phyloP scores from a whole-genome alignment of 1,140 invertebrate genomes.

The Sycophila sp. region DNA sequence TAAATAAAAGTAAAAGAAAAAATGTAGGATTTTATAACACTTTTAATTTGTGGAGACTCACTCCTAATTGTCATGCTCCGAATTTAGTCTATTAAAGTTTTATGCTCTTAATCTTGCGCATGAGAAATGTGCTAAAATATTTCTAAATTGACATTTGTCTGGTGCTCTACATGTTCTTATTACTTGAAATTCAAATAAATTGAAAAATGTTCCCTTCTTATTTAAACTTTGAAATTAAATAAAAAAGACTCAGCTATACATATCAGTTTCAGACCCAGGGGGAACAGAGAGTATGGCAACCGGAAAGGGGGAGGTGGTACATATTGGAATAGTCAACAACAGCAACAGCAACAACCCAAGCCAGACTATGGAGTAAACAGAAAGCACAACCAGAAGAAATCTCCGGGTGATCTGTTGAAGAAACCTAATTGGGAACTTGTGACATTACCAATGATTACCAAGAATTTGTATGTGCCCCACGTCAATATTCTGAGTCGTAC shows the following conservation, averaged over 20 bases:
- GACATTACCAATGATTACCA: slow-evolving; percentile 84
- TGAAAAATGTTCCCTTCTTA: too few relatives aligned
- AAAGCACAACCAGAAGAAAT: slow-evolving; percentile 67
- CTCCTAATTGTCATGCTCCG: too few relatives aligned
- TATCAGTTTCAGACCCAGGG: slow-evolving; percentile 57
- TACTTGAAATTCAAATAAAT: too few relatives aligned
- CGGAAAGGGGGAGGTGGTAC: slow-evolving; percentile 51
- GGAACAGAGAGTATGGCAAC: slow-evolving; percentile 58
- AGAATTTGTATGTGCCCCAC: slow-evolving; percentile 92
- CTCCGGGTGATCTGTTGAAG: slow-evolving; percentile 80
- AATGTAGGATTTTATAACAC: too few relatives aligned
- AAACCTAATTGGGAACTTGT: slow-evolving; percentile 87
- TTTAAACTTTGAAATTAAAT: too few relatives aligned
- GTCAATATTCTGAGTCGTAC: slow-evolving; percentile 77
- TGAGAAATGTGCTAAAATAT: too few relatives aligned
- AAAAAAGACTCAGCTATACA: slow-evolving; percentile 18
- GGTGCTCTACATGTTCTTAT: too few relatives aligned
- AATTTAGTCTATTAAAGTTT: too few relatives aligned
- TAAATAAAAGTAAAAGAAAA: too few relatives aligned
- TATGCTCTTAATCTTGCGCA: too few relatives aligned
- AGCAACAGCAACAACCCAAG: slow-evolving; percentile 46
- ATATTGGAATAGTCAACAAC: slow-evolving; percentile 63
- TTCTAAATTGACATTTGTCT: too few relatives aligned
- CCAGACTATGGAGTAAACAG: slow-evolving; percentile 49
- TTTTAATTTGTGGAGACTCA: too few relatives aligned